Base-by-base conservation (phyloP, 2,888 invertebrate genomes). In the Periphyllus acericola region DNA sequence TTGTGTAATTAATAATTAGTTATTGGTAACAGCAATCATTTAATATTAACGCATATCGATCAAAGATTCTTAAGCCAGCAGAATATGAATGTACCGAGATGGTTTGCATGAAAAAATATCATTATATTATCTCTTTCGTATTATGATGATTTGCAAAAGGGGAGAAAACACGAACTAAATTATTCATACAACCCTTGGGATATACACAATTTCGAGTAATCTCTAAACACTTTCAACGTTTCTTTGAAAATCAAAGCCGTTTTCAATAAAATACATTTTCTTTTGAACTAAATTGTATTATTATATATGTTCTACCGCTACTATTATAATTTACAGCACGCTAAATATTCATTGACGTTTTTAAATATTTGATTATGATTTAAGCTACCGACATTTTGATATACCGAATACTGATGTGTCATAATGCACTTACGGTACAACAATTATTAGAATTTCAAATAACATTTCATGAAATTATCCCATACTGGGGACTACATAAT, bases 201-300 rank as follows among this genome's bases (percentile, higher is more conserved):
- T 32, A 68, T 52, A 52, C 72, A 55, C 52, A 19, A 72, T 52
- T 72, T n/a, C 52, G 25, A 34, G 34, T 55, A 83, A 83, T 72
- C 17, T 72, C 52, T 83, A 83, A 72, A 72, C 52, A 83, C 82
- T 83, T 72, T 82, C 82, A 52, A 72, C 72, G 34, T 83, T 83
- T 72, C 72, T 83, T 72, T 72, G 82, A 72, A 82, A 82, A 82
- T 82, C 82, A 82, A 83, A 83, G 72, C 52, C 1, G 32, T 83
- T 83, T 83, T 72, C 52, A 83, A 82, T 72, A 34, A 52, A 52
- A 72, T 52, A 72, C 32, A 72, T 83, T 83, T 83, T 72, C 82
- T 72, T 83, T 55, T 72, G 34, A 34, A 55, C 72, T 52, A 71
- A 71, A 82, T 72, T 72, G 46, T 55, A 82, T 71, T 72, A 72